A percentile compares a stretch with the other conserved stretches of the same genome.
Conservation (phyloP, 1,140 invertebrate genomes). For the Cydia strobilella region DNA sequence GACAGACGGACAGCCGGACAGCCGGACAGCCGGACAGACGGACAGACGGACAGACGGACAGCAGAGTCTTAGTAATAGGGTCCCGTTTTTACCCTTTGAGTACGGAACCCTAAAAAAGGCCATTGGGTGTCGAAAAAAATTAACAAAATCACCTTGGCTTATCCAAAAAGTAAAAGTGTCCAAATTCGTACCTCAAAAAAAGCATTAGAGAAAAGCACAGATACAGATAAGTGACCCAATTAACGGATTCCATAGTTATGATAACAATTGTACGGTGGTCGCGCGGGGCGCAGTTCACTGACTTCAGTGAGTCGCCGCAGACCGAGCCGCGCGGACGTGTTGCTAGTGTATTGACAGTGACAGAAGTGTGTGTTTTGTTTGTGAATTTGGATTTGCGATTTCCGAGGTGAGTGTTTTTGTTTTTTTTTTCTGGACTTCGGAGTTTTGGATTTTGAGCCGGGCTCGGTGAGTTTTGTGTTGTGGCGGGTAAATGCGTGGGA, state of each 20-base stretch:
- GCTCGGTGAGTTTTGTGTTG: neutral
- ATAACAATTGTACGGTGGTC: constrained; percentile 3
- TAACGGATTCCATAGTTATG: constrained; percentile 6
- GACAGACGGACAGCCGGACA: too few species aligned
- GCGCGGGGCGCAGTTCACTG: constrained; percentile 14
- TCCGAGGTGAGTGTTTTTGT: constrained; percentile 20
- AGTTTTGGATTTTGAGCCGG: neutral
- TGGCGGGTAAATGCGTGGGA: neutral
- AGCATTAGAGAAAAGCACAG: constrained; percentile 8
- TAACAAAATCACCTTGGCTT: neutral
- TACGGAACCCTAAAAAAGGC: too few species aligned
- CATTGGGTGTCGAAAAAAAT: neutral
- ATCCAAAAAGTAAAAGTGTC: neutral
- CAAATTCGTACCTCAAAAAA: neutral
- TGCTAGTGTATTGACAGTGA: constrained; percentile 25
- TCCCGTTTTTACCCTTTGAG: too few species aligned
- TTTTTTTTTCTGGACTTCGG: neutral
- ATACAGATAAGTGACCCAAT: constrained; percentile 20
- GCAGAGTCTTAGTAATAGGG: too few species aligned
- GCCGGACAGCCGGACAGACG: too few species aligned
- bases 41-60: too few species aligned
- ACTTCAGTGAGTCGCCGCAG: neutral
- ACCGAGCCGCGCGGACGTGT: neutral
- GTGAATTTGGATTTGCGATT: constrained; percentile 23
- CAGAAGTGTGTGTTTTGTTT: constrained; percentile 32